Percentiles rank a stretch among this genome's conserved stretches.
Evolutionary conservation across 2,113 vertebrate genomes (phyloP).

Genomic region (Piprites chloris): DNA sequence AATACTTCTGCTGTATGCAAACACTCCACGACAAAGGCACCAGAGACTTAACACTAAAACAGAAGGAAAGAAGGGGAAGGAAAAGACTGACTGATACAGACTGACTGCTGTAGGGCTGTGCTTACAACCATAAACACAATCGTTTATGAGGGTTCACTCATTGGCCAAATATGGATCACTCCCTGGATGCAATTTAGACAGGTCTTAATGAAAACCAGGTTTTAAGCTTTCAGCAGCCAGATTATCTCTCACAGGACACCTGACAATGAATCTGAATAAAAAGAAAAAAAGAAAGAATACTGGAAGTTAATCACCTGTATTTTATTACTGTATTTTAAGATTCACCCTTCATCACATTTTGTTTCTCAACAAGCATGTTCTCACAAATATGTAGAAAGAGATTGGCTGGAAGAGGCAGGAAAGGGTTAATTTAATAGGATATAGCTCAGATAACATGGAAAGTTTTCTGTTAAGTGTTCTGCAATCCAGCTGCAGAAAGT

Average conservation of each 20-base stretch:
- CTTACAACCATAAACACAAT: background rate
- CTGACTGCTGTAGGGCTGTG: background rate
- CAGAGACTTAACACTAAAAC: background rate
- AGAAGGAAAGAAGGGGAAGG: background rate
- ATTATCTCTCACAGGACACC: background rate
- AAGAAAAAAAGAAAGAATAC: background rate
- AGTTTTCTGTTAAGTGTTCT: background rate
- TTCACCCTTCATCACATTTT: background rate
- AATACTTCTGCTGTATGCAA: background rate
- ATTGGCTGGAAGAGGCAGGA: background rate
- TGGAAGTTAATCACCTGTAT: background rate
- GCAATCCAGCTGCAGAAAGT: background rate
- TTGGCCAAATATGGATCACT: background rate
- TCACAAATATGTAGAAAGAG: background rate
- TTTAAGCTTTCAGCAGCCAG: background rate
- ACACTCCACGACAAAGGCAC: background rate
- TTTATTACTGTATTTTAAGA: background rate
- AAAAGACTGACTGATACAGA: background rate
- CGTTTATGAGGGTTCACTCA: background rate
- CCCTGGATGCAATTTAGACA: background rate
- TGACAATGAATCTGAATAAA: background rate
- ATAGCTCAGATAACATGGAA: background rate
- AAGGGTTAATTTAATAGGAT: background rate
- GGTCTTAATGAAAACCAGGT: background rate
- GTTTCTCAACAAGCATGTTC: background rate